A percentile compares a stretch with the other conserved stretches of the same genome.
Evolutionary conservation across 1,140 invertebrate species (phyloP).

Genomic region (Macrobrachium nipponense): DNA sequence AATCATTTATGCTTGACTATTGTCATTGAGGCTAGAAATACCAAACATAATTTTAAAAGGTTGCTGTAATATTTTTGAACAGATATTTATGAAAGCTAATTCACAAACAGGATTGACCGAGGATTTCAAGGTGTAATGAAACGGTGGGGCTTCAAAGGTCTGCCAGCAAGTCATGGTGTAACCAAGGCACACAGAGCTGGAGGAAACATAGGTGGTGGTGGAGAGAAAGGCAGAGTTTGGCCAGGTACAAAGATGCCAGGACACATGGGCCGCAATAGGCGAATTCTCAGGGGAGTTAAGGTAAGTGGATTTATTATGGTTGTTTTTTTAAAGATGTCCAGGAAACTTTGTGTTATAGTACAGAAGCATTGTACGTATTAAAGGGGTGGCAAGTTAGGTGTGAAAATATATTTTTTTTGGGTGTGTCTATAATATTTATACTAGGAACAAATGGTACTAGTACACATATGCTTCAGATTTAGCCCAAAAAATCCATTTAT

Average conservation of each 20-base stretch:
- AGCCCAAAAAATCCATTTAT: too few relatives aligned
- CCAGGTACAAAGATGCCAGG: conserved; percentile 97
- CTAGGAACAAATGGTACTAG: too few relatives aligned
- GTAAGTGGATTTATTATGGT: conserved; percentile 66
- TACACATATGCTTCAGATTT: too few relatives aligned
- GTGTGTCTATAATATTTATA: too few relatives aligned
- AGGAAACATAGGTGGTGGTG: conserved; percentile 86
- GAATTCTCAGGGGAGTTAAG: conserved; percentile 79
- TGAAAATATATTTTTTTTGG: too few relatives aligned
- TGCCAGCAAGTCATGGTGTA: conserved; percentile 89
- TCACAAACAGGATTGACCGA: conserved; percentile 80
- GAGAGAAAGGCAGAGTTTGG: conserved; percentile 88
- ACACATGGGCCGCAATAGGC: conserved; percentile 88
- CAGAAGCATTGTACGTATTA: too few relatives aligned
- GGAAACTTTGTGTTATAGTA: too few relatives aligned
- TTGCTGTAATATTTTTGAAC: too few relatives aligned
- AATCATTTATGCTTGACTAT: too few relatives aligned
- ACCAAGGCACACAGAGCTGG: conserved; percentile 95
- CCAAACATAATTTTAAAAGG: too few relatives aligned
- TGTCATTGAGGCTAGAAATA: too few relatives aligned
- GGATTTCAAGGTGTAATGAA: conserved; percentile 99
- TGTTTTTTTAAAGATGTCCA: background rate
- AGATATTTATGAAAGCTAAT: background rate
- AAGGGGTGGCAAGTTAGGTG: too few relatives aligned
- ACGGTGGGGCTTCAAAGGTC: conserved; percentile 94